Evolutionary conservation across 2,888 invertebrate species (phyloP), one percentile per base, ranked within the genome.

Genomic region (Latheticus oryzae): DNA sequence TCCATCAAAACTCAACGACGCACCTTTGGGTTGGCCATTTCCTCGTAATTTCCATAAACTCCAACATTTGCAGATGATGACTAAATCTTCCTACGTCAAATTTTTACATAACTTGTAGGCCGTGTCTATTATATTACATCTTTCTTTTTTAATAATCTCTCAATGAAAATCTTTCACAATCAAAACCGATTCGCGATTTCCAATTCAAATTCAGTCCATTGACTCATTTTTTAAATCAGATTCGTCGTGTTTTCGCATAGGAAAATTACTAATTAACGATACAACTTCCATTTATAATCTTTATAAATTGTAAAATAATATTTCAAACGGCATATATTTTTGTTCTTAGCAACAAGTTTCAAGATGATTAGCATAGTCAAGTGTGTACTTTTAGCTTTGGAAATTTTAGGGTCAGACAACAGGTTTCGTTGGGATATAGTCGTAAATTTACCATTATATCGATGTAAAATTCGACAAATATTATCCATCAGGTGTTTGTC

Each of bases 381-480:
- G 42, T 28, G 28, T 15, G n/a, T n/a, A n/a, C n/a, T n/a, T n/a
- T n/a, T n/a, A n/a, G n/a, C n/a, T n/a, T n/a, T n/a, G n/a, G n/a
- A n/a, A 40, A 43, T 28, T 43, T 43, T 43, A 43, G 42, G 42
- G 42, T 43, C 42, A 43, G 3, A 21, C 40, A 40, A 40, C 24
- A 24, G 26, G 42, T 43, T 43, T 12, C 28, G 28, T 17, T 28
- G 28, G 42, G 42, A 42, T 28, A 28, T 24, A 28, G 42, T 11
- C 8, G 28, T 43, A 43, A 43, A 43, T 43, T 43, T 17, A 16
- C 15, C n/a, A 43, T 40, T 40, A 40, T 40, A n/a, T 11, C 26
- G 40, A 40, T 28, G 42, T 28, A 43, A 43, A 17, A 8, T 16
- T 43, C 7, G 42, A 43, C 26, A 43, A 43, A 43, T 43, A 43